Evolutionary conservation across 23 tunicate genomes (phyloP), one percentile per base, ranked within the genome.

Genomic region (Aplidium turbinatum): DNA sequence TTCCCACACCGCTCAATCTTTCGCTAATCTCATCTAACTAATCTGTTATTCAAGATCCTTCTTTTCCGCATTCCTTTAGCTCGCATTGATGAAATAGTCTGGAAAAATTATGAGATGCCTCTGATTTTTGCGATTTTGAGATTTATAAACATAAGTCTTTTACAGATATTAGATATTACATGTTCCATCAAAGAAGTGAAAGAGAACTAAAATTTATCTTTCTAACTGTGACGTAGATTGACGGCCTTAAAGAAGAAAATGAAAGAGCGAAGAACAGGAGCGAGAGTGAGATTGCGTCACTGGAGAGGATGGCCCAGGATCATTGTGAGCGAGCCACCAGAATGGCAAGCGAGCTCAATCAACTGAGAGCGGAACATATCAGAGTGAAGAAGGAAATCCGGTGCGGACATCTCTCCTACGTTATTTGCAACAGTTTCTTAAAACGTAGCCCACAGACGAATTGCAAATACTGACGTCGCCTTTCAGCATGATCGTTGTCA

Each of bases 271-370:
- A 50, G 53, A 73, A 24, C 68, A 62, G 84, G 13, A 78, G 62
- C 39, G 77, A 63, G 38, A 40, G 50, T 54, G 91, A 91, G 72
- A 79, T 91, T 19, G 58, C 79, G 6, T 60, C 77, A 26, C 29
- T 84, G 38, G 97, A 91, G 55, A 63, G 66, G 55, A 68, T 77
- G 5, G 86, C 91, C 20, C 91, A 91, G 58, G 97, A 91, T 64
- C 97, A 91, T 47, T 91, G 91, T 38, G 82, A 84, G 35, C 73
- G 97, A 36, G 97, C 97, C 4, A 72, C 87, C 1, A 40, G 97
- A n/a, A 78, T 91, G 19, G 61, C 97, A 1, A 79, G 54, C 28
- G 97, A 91, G 31, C 80, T 91, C 6, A 91, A 91, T 52, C 56
- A 84, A 11, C 75, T 91, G 55, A 66, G 97, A 52, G 75, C 24